Conservation (phyloP, 1,140 invertebrate species). For the Yoshiicerus persimilis region DNA sequence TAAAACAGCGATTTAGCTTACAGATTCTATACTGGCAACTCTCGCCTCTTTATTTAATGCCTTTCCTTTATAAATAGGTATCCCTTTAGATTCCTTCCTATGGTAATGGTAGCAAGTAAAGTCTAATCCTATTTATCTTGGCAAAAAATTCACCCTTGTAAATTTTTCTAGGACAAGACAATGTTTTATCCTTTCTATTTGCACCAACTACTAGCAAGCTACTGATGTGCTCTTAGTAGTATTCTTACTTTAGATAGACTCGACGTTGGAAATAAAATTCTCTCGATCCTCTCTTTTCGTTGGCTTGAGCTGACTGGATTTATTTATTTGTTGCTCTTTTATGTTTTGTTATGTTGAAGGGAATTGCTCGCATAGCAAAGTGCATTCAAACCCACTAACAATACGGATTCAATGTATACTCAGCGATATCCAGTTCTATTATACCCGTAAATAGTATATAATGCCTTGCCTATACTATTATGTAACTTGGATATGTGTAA, state of each 20-base stretch:
- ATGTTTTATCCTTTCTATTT: slow-evolving; percentile 23
- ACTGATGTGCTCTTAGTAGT: background rate
- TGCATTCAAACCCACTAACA: background rate
- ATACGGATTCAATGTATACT: background rate
- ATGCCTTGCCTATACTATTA: background rate
- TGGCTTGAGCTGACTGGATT: slow-evolving; percentile 20
- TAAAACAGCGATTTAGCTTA: slow-evolving; percentile 14
- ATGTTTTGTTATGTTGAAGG: slow-evolving; percentile 8
- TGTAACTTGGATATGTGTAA: background rate
- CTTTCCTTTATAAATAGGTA: background rate
- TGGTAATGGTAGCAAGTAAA: background rate
- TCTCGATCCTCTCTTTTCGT: background rate
- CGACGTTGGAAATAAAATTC: background rate
- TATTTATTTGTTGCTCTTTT: slow-evolving; percentile 27
- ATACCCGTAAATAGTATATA: no score
- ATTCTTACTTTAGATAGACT: background rate
- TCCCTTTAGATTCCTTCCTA: background rate
- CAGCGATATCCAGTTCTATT: background rate
- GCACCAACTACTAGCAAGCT: background rate
- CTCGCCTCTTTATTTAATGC: background rate
- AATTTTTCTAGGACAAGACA: slow-evolving; percentile 22
- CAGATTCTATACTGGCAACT: background rate
- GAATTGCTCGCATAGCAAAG: slow-evolving; percentile 20
- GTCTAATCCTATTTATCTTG: slow-evolving; percentile 27
- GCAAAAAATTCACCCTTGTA: slow-evolving; percentile 21